Conservation (phyloP, 2,797 vertebrate genomes). For the Xenopus petersii region DNA sequence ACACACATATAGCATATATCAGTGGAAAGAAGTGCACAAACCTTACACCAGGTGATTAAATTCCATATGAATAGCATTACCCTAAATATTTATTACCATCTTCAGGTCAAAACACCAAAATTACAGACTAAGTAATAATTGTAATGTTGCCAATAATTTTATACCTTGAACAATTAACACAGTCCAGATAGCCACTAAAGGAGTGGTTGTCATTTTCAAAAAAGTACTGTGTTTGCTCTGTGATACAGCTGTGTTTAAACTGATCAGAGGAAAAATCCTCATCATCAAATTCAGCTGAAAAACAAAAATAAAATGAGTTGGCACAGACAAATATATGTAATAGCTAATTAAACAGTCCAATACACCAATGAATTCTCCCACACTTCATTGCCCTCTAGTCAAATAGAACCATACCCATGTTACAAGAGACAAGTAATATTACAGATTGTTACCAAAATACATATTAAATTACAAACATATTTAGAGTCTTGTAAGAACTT, state of each 20-base stretch:
- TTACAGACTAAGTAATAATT: too few species aligned
- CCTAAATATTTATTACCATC: too few species aligned
- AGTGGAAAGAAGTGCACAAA: too few species aligned
- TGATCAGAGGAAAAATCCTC: conserved; percentile 83
- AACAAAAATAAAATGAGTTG: conserved; percentile 17
- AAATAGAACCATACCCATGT: too few species aligned
- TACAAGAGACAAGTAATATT: conserved; percentile 25
- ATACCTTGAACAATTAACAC: conserved; percentile 96
- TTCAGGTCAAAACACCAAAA: too few species aligned
- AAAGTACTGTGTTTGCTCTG: conserved; percentile 97
- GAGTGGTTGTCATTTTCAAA: conserved; percentile 90
- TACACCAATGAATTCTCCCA: too few species aligned
- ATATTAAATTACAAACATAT: not conserved
- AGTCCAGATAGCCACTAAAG: conserved; percentile 88
- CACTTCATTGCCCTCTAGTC: too few species aligned
- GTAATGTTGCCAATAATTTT: not conserved
- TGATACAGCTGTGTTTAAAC: conserved; percentile 97
- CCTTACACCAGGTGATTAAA: too few species aligned
- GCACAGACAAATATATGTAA: not conserved
- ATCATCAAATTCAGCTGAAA: conserved; percentile 82
- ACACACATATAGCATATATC: too few species aligned
- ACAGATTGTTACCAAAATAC: conserved; percentile 24
- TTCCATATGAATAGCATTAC: too few species aligned
- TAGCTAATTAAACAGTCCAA: too few species aligned
- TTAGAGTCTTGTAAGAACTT: too few species aligned